These are phyloP conservation scores for Lampris megalopsis DNA, from an alignment of 2,113 vertebrate species.

Conservation along the genomic window DNA sequence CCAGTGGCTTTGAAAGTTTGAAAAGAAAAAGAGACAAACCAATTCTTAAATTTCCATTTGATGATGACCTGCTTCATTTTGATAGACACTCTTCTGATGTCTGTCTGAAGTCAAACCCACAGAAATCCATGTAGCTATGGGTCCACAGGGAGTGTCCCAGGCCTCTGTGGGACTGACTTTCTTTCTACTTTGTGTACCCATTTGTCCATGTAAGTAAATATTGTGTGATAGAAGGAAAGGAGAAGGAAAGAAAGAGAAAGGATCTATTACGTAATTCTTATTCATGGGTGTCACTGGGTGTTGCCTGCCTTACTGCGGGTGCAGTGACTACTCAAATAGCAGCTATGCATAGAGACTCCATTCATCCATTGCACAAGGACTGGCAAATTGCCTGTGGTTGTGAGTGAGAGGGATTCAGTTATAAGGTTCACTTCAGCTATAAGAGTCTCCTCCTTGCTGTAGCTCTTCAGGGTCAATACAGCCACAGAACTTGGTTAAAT, in stretches of 20 bases:
- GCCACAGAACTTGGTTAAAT: background rate
- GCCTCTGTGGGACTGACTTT: background rate
- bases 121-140: conserved; percentile 1
- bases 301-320: conserved; percentile 31
- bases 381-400: conserved; percentile 3
- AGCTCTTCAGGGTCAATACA: background rate
- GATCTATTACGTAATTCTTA: conserved; percentile 25
- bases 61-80: too few relatives aligned
- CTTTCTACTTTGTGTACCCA: conserved; percentile 2
- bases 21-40: background rate
- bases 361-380: conserved; percentile 45
- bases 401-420: background rate
- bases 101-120: conserved; percentile 13
- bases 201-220: background rate
- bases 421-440: background rate
- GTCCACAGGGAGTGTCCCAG: background rate
- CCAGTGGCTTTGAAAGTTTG: too few relatives aligned
- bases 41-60: background rate
- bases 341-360: conserved; percentile 41
- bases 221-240: conserved; percentile 1
- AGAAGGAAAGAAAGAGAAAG: background rate
- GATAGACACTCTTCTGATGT: conserved; percentile 21
- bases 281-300: conserved; percentile 43
- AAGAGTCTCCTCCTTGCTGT: background rate
- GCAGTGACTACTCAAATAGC: conserved; percentile 31